Percentiles rank a stretch among this genome's conserved stretches.
These are phyloP conservation scores for Origma solitaria DNA, from an alignment of 2,113 vertebrate species.

Conservation along the genomic window DNA sequence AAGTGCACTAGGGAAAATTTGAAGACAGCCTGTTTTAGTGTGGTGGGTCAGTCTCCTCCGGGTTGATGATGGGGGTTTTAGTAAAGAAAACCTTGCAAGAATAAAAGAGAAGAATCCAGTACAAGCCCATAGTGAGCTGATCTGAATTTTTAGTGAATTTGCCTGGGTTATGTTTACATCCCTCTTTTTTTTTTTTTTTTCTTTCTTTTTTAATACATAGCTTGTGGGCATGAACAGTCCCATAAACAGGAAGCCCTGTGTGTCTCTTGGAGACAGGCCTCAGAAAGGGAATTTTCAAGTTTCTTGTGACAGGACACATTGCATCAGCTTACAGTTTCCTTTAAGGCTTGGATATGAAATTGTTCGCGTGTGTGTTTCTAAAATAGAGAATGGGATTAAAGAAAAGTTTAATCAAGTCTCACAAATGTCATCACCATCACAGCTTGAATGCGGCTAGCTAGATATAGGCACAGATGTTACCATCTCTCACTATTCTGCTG, in stretches of 20 bases:
- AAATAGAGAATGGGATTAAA: slow-evolving; percentile 25
- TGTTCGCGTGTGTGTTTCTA: background rate
- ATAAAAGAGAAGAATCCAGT: background rate
- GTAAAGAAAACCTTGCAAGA: background rate
- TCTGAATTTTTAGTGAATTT: background rate
- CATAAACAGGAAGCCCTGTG: slow-evolving; percentile 23
- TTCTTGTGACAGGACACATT: background rate
- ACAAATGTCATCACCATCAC: slow-evolving; percentile 8
- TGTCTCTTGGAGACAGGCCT: slow-evolving; percentile 7
- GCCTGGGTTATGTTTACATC: background rate
- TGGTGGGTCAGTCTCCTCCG: background rate
- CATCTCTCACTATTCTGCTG: background rate
- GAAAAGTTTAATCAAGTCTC: slow-evolving; percentile 31
- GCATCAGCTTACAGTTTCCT: background rate
- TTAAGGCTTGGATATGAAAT: background rate
- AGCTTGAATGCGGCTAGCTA: slow-evolving; percentile 1
- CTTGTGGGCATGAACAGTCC: background rate
- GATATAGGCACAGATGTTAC: background rate
- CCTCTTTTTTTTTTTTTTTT: background rate
- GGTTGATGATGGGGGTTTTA: background rate
- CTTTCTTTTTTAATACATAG: background rate
- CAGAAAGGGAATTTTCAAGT: background rate
- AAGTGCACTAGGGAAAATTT: background rate
- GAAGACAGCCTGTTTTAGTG: background rate
- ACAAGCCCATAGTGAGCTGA: background rate